Percentiles rank a stretch among this genome's conserved stretches.
Evolutionary conservation across 2,888 invertebrate species (phyloP).

Genomic region (Galeopsomyia nigrocyanea): DNA sequence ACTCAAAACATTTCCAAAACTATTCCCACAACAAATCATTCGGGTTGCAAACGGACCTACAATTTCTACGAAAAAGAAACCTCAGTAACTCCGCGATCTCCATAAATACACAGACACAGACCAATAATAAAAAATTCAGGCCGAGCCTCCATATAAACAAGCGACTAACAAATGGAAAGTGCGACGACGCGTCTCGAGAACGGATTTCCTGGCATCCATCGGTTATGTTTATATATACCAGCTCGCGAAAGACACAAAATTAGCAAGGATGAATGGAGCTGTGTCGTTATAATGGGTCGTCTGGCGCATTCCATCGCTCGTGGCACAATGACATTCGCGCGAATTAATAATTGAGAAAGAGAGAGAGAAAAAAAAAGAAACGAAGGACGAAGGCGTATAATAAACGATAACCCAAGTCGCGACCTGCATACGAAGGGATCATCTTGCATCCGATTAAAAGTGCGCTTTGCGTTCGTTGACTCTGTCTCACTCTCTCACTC

Average conservation of each 20-base stretch:
- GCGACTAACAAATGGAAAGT: not conserved
- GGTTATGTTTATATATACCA: too few species aligned
- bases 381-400: conserved; percentile 12
- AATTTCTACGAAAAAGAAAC: too few species aligned
- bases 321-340: not conserved
- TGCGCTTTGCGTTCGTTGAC: conserved; percentile 28
- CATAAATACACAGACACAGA: too few species aligned
- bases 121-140: too few species aligned
- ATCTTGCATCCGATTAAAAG: conserved; percentile 28
- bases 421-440: conserved; percentile 31
- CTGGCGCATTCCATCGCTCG: not conserved
- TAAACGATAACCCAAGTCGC: conserved; percentile 39
- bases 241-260: not conserved
- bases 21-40: too few species aligned
- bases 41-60: too few species aligned
- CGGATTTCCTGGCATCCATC: conserved; percentile 27
- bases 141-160: conserved; percentile 10
- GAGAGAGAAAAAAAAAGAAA: not conserved
- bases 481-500: not conserved
- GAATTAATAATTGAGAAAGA: not conserved
- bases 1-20: too few species aligned
- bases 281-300: not conserved
- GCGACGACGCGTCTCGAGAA: not conserved
- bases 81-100: too few species aligned
- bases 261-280: too few species aligned